A percentile compares a stretch with the other conserved stretches of the same genome.
These are phyloP conservation scores for Thymelicus lineola DNA, from an alignment of 2,888 invertebrate species.

Conservation along the genomic window DNA sequence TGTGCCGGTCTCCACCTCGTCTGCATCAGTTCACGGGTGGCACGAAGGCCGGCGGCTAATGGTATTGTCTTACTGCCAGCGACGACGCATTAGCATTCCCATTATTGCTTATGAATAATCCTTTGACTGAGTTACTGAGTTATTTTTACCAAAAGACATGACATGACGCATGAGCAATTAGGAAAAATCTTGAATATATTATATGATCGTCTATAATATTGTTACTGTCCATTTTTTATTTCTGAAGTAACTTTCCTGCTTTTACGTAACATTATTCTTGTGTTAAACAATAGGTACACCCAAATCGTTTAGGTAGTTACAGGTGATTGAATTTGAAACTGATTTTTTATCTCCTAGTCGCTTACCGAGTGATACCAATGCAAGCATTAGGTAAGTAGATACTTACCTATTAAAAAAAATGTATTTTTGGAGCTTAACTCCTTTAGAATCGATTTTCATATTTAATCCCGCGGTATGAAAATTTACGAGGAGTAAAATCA, in stretches of 20 bases:
- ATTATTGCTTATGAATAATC: conserved; percentile 77
- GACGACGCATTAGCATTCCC: conserved; percentile 73
- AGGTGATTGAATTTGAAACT: neutral
- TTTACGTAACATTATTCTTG: neutral
- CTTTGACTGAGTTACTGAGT: conserved; percentile 51
- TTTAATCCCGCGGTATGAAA: too few relatives aligned
- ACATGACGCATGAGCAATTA: conserved; percentile 24
- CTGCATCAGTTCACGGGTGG: conserved; percentile 61
- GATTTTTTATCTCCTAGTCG: neutral
- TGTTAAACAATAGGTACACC: too few relatives aligned
- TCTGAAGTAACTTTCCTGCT: neutral
- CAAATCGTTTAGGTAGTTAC: too few relatives aligned
- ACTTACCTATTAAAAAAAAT: too few relatives aligned
- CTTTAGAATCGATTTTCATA: too few relatives aligned
- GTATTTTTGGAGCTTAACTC: too few relatives aligned
- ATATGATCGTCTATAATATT: neutral
- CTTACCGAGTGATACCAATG: neutral
- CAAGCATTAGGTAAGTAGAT: too few relatives aligned
- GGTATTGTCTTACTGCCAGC: conserved; percentile 63
- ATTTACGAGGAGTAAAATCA: too few relatives aligned
- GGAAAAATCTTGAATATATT: conserved; percentile 9
- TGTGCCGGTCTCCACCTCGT: conserved; percentile 52
- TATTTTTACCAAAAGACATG: conserved; percentile 43
- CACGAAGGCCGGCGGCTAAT: conserved; percentile 69
- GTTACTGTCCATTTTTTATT: neutral